phyloP scores from a whole-genome alignment of 1,140 invertebrate genomes.

The Achatina immaculata region DNA sequence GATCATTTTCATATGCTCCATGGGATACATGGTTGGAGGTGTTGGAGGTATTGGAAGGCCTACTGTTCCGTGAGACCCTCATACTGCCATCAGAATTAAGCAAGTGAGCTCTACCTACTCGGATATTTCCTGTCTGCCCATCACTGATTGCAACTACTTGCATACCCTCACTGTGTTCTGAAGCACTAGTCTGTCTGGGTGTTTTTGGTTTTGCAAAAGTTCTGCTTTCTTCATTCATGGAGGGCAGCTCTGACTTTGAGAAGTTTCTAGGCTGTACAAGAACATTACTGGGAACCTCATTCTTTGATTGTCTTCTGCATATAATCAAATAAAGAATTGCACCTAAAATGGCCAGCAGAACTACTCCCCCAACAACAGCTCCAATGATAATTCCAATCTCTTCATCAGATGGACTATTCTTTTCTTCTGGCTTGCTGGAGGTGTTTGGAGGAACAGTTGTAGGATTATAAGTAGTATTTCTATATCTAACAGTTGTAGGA shows the following conservation, averaged over 20 bases:
- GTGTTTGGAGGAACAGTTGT: too few species aligned
- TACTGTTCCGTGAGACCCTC: neutral
- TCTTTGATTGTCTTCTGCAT: neutral
- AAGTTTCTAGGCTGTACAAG: slow-evolving; percentile 6
- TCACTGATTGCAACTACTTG: slow-evolving; percentile 30
- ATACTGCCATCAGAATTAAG: neutral
- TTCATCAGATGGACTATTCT: too few species aligned
- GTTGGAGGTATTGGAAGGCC: neutral
- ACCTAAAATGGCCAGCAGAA: slow-evolving; percentile 1
- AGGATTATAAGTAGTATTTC: too few species aligned
- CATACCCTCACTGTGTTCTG: neutral
- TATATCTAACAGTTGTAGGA: too few species aligned
- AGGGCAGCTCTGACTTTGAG: slow-evolving; percentile 12
- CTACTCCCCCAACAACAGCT: neutral
- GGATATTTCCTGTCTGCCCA: slow-evolving; percentile 6
- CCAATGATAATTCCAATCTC: slow-evolving; percentile 18
- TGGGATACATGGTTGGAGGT: neutral
- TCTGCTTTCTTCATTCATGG: slow-evolving; percentile 4
- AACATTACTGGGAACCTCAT: neutral
- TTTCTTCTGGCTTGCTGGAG: too few species aligned
- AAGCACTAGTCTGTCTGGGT: too few species aligned
- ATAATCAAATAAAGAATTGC: neutral
- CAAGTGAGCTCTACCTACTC: slow-evolving; percentile 12
- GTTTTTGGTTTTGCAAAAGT: slow-evolving; percentile 9
- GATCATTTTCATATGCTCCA: slow-evolving; percentile 13